Evolutionary conservation across 2,797 vertebrate genomes (phyloP).

Genomic region (Pseudotriccus pelzelni): DNA sequence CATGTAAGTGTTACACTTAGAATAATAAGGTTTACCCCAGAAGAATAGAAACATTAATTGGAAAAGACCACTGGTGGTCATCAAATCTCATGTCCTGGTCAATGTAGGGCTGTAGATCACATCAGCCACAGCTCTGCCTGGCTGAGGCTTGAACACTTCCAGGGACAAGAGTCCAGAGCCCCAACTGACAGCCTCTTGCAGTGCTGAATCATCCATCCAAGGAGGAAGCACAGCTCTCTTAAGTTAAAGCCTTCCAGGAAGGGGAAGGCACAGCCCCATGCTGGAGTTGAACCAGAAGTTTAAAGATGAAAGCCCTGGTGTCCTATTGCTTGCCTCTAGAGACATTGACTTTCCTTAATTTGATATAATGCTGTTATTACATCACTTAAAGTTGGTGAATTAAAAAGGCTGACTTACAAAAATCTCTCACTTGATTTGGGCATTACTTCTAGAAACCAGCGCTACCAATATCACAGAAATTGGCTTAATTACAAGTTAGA

Average conservation of each 20-base stretch:
- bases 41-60: fast-evolving
- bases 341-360: not conserved
- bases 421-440: not conserved
- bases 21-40: not conserved
- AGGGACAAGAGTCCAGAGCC: not conserved
- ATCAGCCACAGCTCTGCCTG: not conserved
- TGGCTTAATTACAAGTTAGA: not conserved
- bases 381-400: not conserved
- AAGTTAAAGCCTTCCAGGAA: not conserved
- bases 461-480: not conserved
- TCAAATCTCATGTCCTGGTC: not conserved
- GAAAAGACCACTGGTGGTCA: not conserved
- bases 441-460: not conserved
- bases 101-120: fast-evolving
- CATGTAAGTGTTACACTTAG: not conserved
- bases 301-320: not conserved
- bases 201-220: not conserved
- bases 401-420: not conserved
- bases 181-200: not conserved
- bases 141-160: not conserved
- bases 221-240: not conserved
- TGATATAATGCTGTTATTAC: not conserved
- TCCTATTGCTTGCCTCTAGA: not conserved
- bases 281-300: not conserved
- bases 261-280: not conserved